Percentiles rank a stretch among this genome's conserved stretches.
phyloP scores from a whole-genome alignment of 1,140 invertebrate species.

The Drosophila serrata region DNA sequence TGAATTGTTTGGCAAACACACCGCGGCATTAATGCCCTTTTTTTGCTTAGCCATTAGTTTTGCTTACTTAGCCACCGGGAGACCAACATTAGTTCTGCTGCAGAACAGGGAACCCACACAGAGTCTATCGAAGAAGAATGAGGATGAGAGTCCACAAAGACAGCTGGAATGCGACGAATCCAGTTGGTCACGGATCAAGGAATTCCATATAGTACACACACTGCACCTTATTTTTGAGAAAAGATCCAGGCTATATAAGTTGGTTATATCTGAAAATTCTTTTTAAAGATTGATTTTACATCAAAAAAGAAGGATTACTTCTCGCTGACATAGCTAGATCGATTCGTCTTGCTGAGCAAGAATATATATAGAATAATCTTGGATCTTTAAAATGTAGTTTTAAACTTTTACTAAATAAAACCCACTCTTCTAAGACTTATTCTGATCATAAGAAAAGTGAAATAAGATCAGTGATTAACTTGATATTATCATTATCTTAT shows the following conservation, averaged over 20 bases:
- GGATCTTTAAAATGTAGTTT: neutral
- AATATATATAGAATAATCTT: no score
- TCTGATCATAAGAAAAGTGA: neutral
- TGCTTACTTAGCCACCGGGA: conserved; percentile 36
- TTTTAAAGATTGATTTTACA: no score
- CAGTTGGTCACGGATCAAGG: conserved; percentile 57
- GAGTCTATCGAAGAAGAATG: conserved; percentile 3
- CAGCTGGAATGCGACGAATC: conserved; percentile 67
- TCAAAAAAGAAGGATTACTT: no score
- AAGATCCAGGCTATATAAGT: neutral
- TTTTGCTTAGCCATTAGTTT: conserved; percentile 16
- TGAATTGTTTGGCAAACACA: conserved; percentile 46
- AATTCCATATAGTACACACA: conserved; percentile 1
- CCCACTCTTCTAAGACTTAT: neutral
- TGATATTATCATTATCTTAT: neutral
- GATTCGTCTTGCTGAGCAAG: no score
- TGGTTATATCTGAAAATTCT: neutral
- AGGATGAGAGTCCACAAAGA: conserved; percentile 28
- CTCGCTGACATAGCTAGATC: no score
- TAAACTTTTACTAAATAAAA: neutral
- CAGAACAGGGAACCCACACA: conserved; percentile 16
- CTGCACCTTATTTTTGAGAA: neutral
- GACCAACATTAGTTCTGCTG: conserved; percentile 41
- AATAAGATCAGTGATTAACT: neutral
- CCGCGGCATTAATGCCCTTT: conserved; percentile 1